Conservation (phyloP, 2,113 vertebrate species). For the Heterocephalus glaber region DNA sequence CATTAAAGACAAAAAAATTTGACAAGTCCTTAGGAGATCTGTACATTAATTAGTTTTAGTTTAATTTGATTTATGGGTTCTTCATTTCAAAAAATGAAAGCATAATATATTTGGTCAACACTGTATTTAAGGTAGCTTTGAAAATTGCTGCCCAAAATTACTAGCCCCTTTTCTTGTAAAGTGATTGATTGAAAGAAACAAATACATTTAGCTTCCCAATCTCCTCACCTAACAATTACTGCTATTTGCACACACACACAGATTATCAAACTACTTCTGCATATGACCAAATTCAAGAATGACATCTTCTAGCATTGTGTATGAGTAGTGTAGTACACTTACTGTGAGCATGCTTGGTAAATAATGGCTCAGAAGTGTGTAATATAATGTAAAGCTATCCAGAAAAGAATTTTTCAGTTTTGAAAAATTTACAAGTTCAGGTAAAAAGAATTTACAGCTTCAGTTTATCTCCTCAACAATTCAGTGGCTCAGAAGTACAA, state of each 20-base stretch:
- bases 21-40: background rate
- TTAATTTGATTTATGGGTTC: background rate
- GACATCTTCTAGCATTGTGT: background rate
- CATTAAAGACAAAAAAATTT: background rate
- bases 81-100: constrained; percentile 43
- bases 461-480: background rate
- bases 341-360: background rate
- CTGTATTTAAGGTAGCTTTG: constrained; percentile 11
- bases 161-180: background rate
- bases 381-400: background rate
- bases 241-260: background rate
- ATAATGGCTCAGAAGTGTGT: background rate
- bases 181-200: background rate
- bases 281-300: background rate
- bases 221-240: background rate
- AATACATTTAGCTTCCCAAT: background rate
- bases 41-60: background rate
- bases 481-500: background rate
- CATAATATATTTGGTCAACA: background rate
- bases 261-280: background rate
- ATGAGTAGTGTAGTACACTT: background rate
- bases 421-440: background rate
- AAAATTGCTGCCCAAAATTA: constrained; percentile 4
- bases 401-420: constrained; percentile 36
- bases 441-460: background rate